Conservation (phyloP, 2,888 invertebrate genomes). For the Mimachlamys varia region DNA sequence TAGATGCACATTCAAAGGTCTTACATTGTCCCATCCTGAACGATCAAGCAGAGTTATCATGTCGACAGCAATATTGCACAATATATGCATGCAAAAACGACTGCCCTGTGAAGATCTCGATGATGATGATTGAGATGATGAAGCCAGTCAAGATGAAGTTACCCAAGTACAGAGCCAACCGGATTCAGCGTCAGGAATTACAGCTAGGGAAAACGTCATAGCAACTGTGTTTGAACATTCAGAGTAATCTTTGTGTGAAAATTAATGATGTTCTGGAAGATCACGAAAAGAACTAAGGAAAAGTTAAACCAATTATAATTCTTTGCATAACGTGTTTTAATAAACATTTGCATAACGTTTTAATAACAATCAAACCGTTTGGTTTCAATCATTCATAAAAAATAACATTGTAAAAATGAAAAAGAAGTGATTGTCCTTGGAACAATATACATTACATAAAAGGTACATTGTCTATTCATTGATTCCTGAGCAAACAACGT, state of each 20-base stretch:
- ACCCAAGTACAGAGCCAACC: not conserved
- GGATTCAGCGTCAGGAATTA: not conserved
- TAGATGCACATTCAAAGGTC: not conserved
- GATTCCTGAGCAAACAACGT: too few species aligned
- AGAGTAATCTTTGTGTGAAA: not conserved
- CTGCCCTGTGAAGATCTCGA: not conserved
- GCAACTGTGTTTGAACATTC: not conserved
- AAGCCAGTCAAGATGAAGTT: not conserved
- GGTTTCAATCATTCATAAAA: too few species aligned
- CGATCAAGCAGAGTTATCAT: not conserved
- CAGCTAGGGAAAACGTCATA: not conserved
- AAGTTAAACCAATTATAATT: too few species aligned
- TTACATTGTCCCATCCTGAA: conserved; percentile 28
- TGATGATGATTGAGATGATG: not conserved
- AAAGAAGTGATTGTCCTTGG: too few species aligned
- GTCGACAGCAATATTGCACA: conserved; percentile 34
- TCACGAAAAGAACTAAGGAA: too few species aligned
- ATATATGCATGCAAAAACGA: conserved; percentile 25
- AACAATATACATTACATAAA: too few species aligned
- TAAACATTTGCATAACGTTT: too few species aligned
- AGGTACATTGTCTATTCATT: too few species aligned
- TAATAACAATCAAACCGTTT: too few species aligned
- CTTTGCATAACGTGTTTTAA: too few species aligned
- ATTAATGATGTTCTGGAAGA: too few species aligned
- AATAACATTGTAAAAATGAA: too few species aligned